Base-by-base conservation (phyloP, 2,113 vertebrate species). In the Thamnaconus septentrionalis region DNA sequence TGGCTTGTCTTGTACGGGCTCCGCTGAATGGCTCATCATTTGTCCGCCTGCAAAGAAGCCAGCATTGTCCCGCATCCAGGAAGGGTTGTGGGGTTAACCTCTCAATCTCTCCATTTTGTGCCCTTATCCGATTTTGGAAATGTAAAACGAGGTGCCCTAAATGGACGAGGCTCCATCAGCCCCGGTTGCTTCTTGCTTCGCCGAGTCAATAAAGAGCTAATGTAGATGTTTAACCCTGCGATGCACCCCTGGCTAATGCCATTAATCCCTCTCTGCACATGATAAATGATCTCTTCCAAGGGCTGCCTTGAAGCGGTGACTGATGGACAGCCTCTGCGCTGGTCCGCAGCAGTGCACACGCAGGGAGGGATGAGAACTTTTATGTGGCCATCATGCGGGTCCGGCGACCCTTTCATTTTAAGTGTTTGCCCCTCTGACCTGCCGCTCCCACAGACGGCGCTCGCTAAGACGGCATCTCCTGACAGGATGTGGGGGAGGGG, bases 171-270 rank as follows among this genome's bases (percentile, higher is more conserved):
- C 52, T 52, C 41, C 42, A 0, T 64, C 58, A 56, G 50, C 9
- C 41, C 5, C 7, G 4, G 31, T 10, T 3, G 43, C 56, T 53
- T 59, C 68, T 71, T 44, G 45, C 57, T 73, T 3, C 8, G 8
- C 12, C 50, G 6, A 59, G 79, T 85, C 76, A 57, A 82, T 88
- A 73, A 54, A 49, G 64, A 54, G 69, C 80, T 86, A 85, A 88
- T 87, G 69, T 71, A 79, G 70, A 76, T 76, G 66, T 86, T 87
- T 87, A 83, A 86, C 86, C 87, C 61, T 75, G 66, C 63, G 49
- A 76, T 84, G 78, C 73, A 84, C 77, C 83, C 69, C 59, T 7
- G 43, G 73, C 70, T 81, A 78, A 77, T 84, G 67, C 63, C 50
- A 64, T 85, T 86, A 83, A 71, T 76, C 82, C 79, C 53, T 63